Evolutionary conservation across 1,140 invertebrate species (phyloP).

Genomic region (Ditylenchus dipsaci): DNA sequence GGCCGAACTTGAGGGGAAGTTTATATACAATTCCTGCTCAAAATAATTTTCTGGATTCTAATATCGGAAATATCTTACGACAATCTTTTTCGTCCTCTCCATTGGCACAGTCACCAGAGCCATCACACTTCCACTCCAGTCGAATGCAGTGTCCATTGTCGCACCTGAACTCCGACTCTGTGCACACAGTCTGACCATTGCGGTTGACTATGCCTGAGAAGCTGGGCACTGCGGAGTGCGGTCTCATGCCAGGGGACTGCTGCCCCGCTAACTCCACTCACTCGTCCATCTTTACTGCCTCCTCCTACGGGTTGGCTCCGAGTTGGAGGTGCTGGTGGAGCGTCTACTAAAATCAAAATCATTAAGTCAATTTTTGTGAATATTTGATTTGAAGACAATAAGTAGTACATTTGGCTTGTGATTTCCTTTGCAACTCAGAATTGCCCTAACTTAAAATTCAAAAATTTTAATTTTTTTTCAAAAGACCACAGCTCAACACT

Average conservation of each 20-base stretch:
- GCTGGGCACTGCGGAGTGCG: not conserved
- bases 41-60: no score
- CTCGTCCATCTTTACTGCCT: not conserved
- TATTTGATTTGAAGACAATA: no score
- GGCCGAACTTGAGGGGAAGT: no score
- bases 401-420: no score
- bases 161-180: conserved; percentile 55
- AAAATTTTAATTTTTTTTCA: no score
- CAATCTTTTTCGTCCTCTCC: conserved; percentile 55
- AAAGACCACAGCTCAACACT: no score
- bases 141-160: conserved; percentile 64
- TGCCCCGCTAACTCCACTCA: not conserved
- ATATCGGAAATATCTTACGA: conserved; percentile 25
- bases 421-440: no score
- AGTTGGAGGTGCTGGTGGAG: not conserved
- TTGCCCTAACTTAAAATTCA: no score
- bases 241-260: conserved; percentile 2
- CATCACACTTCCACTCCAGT: conserved; percentile 66
- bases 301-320: not conserved
- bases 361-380: no score
- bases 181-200: conserved; percentile 33
- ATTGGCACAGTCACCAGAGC: conserved; percentile 57
- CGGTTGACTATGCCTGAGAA: not conserved
- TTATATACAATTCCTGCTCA: no score
- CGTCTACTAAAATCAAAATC: conserved; percentile 1